These are phyloP conservation scores for Pterocles orientalis DNA, from an alignment of 2,113 vertebrate species.

Conservation along the genomic window DNA sequence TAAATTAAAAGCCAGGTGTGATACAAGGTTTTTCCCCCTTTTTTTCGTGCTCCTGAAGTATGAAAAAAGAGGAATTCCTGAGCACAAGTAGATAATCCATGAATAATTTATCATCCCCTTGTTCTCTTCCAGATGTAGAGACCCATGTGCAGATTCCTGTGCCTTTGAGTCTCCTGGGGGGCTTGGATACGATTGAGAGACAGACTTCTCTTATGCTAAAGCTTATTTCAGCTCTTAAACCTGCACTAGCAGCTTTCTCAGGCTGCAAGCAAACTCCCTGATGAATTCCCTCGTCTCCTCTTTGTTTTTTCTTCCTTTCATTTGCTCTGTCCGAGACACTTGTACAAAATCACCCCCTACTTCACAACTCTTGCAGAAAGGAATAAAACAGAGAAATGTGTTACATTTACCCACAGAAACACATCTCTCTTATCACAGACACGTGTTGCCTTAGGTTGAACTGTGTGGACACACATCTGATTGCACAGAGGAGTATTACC, in stretches of 20 bases:
- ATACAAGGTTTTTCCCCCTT: neutral
- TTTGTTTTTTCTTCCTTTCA: constrained; percentile 18
- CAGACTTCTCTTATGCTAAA: neutral
- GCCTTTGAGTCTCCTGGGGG: constrained; percentile 25
- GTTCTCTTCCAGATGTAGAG: constrained; percentile 66
- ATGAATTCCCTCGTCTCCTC: neutral
- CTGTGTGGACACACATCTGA: neutral
- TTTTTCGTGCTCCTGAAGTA: constrained; percentile 19
- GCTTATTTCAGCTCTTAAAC: neutral
- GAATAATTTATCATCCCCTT: constrained; percentile 62
- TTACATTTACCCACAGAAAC: neutral
- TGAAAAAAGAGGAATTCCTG: constrained; percentile 65
- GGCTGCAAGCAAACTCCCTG: neutral
- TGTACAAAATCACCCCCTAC: neutral
- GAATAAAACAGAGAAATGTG: neutral
- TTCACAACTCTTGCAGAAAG: neutral
- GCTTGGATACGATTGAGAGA: neutral
- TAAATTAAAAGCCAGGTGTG: constrained; percentile 69
- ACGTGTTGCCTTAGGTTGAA: neutral
- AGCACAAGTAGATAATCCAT: constrained; percentile 41
- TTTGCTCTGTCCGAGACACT: neutral
- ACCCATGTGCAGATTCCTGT: neutral
- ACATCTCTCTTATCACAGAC: neutral
- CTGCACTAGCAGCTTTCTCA: neutral
- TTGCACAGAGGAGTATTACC: neutral